Base-by-base conservation (phyloP, 2,113 vertebrate genomes). In the Baryphthengus martii region DNA sequence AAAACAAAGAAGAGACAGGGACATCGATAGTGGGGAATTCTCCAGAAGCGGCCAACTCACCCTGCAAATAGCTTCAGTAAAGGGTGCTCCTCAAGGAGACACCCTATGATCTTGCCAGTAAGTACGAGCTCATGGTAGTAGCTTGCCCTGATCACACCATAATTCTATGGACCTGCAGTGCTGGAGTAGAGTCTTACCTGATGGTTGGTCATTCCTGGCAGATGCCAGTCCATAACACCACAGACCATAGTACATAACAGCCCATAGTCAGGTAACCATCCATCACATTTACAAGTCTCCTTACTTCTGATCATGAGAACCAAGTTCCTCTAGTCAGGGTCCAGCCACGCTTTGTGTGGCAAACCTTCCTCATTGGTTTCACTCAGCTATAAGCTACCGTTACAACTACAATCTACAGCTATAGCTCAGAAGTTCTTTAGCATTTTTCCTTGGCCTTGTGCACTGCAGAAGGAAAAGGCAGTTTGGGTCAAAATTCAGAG, bases 301-400 rank as follows among this genome's bases (percentile, higher is more conserved):
- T 70, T 44, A 76, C 29, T 44, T 76, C n/a, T 73, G 44, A 65
- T 40, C 39, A 33, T 45, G 68, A 61, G 62, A 58, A 78, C 20
- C 20, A 42, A 82, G 35, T 6, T 45, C 16, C 37, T 28, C 0
- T 0, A 84, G 53, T 13, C 37, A 61, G 17, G 9, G 39, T 23
- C 21, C 77, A 66, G 33, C 10, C 28, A 31, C 52, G n/a, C 15
- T 9, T 10, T 26, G 7, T 17, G 10, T 1, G 0, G 28, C 39
- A 67, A 20, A 59, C 37, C 62, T 45, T 78, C 33, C 39, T 63
- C 56, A 10, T 21, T 19, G 20, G 8, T 81, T 71, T 93, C 21
- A 15, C 24, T 82, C 45, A 39, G 6, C 52, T 52, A 7, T n/a
- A 59, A 59, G 8, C 42, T 77, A 29, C 8, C 42, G 16, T 49